A percentile compares a stretch with the other conserved stretches of the same genome.
Conservation (phyloP, 2,888 invertebrate species). For the Eugnorisma glareosa region DNA sequence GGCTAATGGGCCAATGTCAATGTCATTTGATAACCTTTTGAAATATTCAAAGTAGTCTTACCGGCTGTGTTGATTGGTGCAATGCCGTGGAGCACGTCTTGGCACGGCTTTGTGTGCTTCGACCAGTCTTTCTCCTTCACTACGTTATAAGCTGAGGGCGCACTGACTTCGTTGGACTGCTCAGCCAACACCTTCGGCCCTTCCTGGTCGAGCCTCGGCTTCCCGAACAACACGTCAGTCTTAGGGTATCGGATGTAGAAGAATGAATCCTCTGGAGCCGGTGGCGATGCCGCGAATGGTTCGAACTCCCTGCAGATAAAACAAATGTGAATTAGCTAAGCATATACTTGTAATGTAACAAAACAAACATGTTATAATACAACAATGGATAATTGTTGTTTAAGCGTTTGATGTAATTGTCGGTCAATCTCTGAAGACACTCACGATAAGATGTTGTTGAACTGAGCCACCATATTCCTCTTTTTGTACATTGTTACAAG, state of each 20-base stretch:
- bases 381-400: slow-evolving; percentile 49
- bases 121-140: slow-evolving; percentile 89
- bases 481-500: slow-evolving; percentile 80
- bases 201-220: slow-evolving; percentile 75
- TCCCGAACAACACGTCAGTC: slow-evolving; percentile 82
- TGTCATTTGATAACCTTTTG: slow-evolving; percentile 65
- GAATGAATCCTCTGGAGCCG: slow-evolving; percentile 93
- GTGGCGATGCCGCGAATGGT: slow-evolving; percentile 91
- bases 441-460: slow-evolving; percentile 83
- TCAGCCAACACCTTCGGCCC: slow-evolving; percentile 73
- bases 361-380: slow-evolving; percentile 41
- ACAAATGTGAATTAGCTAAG: slow-evolving; percentile 33
- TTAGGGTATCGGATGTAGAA: slow-evolving; percentile 92
- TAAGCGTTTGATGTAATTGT: slow-evolving; percentile 41
- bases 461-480: slow-evolving; percentile 81
- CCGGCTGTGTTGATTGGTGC: slow-evolving; percentile 85
- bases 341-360: slow-evolving; percentile 21
- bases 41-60: slow-evolving; percentile 70
- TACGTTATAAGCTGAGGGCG: slow-evolving; percentile 73
- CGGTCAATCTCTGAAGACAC: slow-evolving; percentile 67
- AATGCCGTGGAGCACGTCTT: slow-evolving; percentile 90
- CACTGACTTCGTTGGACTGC: slow-evolving; percentile 75
- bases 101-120: slow-evolving; percentile 93
- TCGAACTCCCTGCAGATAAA: slow-evolving; percentile 84
- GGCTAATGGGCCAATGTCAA: slow-evolving; percentile 67